A percentile compares a stretch with the other conserved stretches of the same genome.
Conservation (phyloP, 2,797 vertebrate species). For the Arctocebus calabarensis region DNA sequence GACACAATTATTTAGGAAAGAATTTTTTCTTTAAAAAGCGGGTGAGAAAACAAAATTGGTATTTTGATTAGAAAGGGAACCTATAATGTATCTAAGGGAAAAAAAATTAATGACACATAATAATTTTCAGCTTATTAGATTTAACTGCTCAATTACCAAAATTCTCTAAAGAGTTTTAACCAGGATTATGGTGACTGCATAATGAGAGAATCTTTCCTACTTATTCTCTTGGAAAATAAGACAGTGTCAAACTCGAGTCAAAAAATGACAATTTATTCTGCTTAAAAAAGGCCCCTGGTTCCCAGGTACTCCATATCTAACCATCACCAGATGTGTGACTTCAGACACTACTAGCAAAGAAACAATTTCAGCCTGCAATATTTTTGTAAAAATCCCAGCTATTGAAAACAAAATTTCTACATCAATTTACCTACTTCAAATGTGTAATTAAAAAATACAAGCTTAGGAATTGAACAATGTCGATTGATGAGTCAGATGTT, state of each 20-base stretch:
- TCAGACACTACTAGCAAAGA: conserved; percentile 66
- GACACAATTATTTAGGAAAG: conserved; percentile 33
- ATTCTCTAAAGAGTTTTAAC: conserved; percentile 64
- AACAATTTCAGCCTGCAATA: conserved; percentile 6
- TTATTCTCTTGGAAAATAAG: conserved; percentile 35
- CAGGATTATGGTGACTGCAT: conserved; percentile 35
- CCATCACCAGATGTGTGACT: conserved; percentile 62
- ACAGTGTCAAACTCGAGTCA: conserved; percentile 62
- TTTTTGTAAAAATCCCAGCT: conserved; percentile 59
- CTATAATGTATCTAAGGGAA: conserved; percentile 41
- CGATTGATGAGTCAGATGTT: conserved; percentile 19
- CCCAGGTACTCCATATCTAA: conserved; percentile 50
- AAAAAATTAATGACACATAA: conserved; percentile 52
- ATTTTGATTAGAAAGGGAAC: conserved; percentile 64
- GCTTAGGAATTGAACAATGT: background rate
- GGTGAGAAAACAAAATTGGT: conserved; percentile 47
- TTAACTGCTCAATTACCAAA: conserved; percentile 63
- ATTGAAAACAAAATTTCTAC: conserved; percentile 50
- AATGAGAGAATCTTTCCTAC: conserved; percentile 11
- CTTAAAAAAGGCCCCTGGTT: conserved; percentile 60
- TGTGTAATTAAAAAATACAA: conserved; percentile 28
- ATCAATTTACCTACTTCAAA: conserved; percentile 60
- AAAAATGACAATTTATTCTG: conserved; percentile 68
- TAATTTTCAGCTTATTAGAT: conserved; percentile 50
- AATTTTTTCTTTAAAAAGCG: conserved; percentile 42